A percentile compares a stretch with the other conserved stretches of the same genome.
These are phyloP conservation scores for Ammospiza caudacuta DNA, from an alignment of 2,113 vertebrate genomes.

Conservation along the genomic window DNA sequence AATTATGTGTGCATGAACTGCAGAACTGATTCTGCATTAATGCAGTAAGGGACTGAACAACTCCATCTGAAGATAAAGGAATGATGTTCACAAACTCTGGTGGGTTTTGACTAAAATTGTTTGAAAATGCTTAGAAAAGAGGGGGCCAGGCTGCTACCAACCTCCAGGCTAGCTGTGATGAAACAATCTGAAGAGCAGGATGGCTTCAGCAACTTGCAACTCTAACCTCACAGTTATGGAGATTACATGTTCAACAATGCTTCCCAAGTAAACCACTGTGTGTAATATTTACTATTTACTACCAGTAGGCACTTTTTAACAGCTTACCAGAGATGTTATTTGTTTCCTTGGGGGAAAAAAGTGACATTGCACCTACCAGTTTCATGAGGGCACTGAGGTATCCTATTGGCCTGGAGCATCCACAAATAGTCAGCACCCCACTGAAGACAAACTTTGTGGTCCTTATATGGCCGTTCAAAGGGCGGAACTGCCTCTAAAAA, in stretches of 20 bases:
- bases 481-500: slow-evolving; percentile 76
- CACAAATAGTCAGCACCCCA: slow-evolving; percentile 85
- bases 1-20: not conserved
- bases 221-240: not conserved
- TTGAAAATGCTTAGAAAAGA: not conserved
- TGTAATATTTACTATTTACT: not conserved
- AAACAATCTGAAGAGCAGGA: not conserved
- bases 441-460: slow-evolving; percentile 80
- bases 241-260: not conserved
- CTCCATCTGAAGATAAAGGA: not conserved
- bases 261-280: not conserved
- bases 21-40: not conserved
- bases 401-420: slow-evolving; percentile 76
- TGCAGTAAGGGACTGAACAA: not conserved
- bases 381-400: slow-evolving; percentile 82
- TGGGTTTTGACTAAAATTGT: not conserved
- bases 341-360: not conserved
- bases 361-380: slow-evolving; percentile 76
- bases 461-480: slow-evolving; percentile 79
- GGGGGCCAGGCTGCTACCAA: not conserved
- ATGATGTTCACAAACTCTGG: not conserved
- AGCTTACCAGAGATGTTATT: not conserved
- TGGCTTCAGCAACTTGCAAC: not conserved
- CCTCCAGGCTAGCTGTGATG: not conserved
- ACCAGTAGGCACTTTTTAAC: not conserved